A percentile compares a stretch with the other conserved stretches of the same genome.
Conservation (phyloP, 2,888 invertebrate species). For the Noctua pronuba region DNA sequence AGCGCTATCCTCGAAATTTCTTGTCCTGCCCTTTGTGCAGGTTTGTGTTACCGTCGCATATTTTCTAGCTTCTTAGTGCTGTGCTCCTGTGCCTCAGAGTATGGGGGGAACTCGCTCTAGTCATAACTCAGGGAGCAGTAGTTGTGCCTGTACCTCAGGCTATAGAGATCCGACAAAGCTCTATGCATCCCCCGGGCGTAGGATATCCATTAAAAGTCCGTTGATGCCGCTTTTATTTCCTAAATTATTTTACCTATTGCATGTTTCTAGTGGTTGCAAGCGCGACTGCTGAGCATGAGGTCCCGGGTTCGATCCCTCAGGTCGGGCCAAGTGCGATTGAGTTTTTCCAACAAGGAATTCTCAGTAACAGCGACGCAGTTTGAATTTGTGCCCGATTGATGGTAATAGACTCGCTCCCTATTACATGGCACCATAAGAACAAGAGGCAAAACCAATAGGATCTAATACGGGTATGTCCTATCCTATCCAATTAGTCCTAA, state of each 20-base stretch:
- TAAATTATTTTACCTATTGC: background rate
- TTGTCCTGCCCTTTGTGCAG: background rate
- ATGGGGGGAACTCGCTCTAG: background rate
- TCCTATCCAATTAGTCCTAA: background rate
- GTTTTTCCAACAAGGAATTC: background rate
- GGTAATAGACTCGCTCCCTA: background rate
- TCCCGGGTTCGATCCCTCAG: background rate
- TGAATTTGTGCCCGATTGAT: background rate
- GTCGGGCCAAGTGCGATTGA: background rate
- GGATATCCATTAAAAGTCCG: background rate
- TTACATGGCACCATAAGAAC: background rate
- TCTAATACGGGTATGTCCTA: background rate
- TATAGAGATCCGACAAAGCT: background rate
- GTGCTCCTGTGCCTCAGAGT: background rate
- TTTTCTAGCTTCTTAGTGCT: background rate
- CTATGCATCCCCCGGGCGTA: background rate
- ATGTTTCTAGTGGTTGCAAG: background rate
- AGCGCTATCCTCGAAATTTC: background rate
- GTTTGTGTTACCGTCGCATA: background rate
- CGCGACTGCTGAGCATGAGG: too few species aligned
- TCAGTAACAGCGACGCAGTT: background rate
- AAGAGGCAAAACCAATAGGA: background rate
- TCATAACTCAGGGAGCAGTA: background rate
- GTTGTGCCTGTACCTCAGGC: background rate
- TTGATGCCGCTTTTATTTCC: background rate